Percentiles rank a stretch among this genome's conserved stretches.
Evolutionary conservation across 1,140 invertebrate genomes (phyloP).

Genomic region (Drosophila leontia): DNA sequence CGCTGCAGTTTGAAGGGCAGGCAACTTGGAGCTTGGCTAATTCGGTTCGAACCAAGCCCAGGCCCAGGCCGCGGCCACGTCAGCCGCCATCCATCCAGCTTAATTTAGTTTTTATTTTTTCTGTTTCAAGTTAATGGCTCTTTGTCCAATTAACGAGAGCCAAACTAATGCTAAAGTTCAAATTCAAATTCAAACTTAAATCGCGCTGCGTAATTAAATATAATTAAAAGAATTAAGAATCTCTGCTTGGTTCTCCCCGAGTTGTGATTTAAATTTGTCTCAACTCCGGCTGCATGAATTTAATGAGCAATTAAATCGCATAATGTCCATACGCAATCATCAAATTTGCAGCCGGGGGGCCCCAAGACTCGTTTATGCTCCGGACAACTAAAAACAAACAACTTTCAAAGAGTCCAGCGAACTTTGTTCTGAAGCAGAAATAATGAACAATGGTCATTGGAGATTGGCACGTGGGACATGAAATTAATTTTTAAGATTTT

Average conservation of each 20-base stretch:
- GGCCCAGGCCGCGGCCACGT: conserved; percentile 7
- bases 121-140: conserved; percentile 34
- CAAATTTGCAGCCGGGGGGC: conserved; percentile 25
- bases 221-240: conserved; percentile 41
- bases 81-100: conserved; percentile 13
- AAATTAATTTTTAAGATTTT: too few species aligned
- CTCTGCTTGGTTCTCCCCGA: conserved; percentile 4
- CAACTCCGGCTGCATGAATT: conserved; percentile 35
- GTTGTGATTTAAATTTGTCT: conserved; percentile 38
- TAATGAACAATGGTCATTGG: conserved; percentile 10
- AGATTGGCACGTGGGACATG: conserved; percentile 6
- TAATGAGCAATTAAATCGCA: conserved; percentile 63
- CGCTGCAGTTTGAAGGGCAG: conserved; percentile 54
- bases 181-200: conserved; percentile 66
- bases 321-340: conserved; percentile 22
- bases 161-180: conserved; percentile 63
- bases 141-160: conserved; percentile 63
- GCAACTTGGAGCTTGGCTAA: conserved; percentile 27
- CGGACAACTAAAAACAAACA: conserved; percentile 10
- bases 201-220: conserved; percentile 68
- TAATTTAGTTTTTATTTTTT: conserved; percentile 11
- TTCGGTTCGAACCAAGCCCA: conserved; percentile 10
- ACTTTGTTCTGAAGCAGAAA: conserved; percentile 25
- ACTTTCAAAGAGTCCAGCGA: conserved; percentile 41
- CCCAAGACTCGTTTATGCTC: conserved; percentile 25